Percentiles rank a stretch among this genome's conserved stretches.
These are phyloP conservation scores for Cyanoderma ruficeps DNA, from an alignment of 2,113 vertebrate genomes.

Conservation along the genomic window DNA sequence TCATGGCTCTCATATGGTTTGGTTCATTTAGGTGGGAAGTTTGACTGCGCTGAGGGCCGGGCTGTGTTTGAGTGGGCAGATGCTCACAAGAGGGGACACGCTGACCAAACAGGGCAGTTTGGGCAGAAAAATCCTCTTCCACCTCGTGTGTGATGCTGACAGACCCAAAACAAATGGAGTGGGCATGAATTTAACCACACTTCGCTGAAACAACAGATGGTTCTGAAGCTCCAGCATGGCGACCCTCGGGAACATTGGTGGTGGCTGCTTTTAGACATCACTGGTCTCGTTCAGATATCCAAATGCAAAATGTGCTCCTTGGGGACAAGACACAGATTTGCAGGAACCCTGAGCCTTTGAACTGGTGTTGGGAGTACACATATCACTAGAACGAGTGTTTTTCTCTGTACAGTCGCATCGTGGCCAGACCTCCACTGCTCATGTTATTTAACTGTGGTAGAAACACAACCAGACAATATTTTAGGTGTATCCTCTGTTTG, in stretches of 20 bases:
- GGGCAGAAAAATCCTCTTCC: neutral
- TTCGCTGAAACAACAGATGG: neutral
- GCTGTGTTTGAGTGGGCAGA: neutral
- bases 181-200: neutral
- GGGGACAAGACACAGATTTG: neutral
- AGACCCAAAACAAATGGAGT: neutral
- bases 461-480: neutral
- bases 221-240: accelerated
- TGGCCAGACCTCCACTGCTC: neutral
- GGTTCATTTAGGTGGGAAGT: neutral
- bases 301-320: accelerated
- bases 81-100: neutral
- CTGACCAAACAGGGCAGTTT: neutral
- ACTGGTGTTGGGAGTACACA: neutral
- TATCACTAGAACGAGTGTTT: neutral
- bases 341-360: neutral
- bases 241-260: accelerated
- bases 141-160: neutral
- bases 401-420: accelerated
- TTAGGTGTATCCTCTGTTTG: neutral
- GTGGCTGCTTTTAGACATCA: neutral
- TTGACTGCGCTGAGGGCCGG: neutral
- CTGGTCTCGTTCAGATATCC: accelerated
- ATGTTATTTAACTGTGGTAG: neutral
- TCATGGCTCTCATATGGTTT: neutral